Conservation (phyloP, 2,113 vertebrate genomes). For the Lamprotornis superbus region DNA sequence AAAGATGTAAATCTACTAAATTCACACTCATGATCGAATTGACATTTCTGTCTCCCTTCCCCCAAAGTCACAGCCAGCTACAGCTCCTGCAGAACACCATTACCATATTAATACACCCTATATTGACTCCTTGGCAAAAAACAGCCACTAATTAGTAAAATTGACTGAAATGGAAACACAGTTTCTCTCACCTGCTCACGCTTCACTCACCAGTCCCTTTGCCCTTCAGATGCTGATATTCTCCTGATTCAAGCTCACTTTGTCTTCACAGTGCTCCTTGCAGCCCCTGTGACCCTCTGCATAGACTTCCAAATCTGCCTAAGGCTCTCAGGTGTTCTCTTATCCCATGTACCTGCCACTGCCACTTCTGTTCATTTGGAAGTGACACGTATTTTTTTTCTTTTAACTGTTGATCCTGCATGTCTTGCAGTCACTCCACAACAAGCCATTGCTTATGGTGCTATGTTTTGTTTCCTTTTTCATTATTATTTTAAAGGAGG, state of each 20-base stretch:
- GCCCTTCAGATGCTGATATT: neutral
- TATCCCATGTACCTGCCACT: neutral
- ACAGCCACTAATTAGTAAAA: neutral
- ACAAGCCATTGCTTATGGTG: neutral
- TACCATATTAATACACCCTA: conserved; percentile 20
- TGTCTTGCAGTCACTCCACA: neutral
- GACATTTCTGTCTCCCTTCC: neutral
- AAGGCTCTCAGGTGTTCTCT: neutral
- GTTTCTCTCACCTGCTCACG: neutral
- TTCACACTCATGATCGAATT: neutral
- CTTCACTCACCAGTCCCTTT: neutral
- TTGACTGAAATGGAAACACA: neutral
- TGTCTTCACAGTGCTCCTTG: neutral
- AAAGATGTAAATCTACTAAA: neutral
- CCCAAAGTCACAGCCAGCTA: neutral
- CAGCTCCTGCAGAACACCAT: neutral
- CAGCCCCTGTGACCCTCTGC: neutral
- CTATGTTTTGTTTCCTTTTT: neutral
- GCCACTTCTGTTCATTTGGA: neutral
- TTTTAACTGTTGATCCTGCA: neutral
- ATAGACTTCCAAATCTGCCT: neutral
- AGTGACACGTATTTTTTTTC: neutral
- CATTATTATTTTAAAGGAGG: neutral
- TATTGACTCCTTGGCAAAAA: neutral
- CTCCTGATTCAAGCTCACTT: neutral